Conservation (phyloP, 2,888 invertebrate species). For the Aphrophora alni region DNA sequence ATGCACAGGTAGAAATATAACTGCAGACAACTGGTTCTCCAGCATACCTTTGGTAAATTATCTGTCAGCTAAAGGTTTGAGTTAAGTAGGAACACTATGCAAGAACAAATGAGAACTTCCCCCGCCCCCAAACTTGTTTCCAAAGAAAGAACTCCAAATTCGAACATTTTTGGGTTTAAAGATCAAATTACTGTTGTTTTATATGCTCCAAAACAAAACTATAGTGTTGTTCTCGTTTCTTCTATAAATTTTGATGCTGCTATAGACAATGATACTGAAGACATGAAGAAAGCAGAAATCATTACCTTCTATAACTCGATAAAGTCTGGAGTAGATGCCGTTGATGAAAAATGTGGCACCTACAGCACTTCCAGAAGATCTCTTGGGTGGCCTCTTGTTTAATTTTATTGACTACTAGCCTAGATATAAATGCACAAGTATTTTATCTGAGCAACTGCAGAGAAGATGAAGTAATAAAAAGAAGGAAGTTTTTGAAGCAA, state of each 20-base stretch:
- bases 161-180: constrained; percentile 11
- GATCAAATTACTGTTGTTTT: constrained; percentile 25
- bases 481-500: too few relatives aligned
- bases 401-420: constrained; percentile 23
- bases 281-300: constrained; percentile 10
- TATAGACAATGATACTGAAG: constrained; percentile 19
- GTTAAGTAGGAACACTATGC: too few relatives aligned
- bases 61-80: too few relatives aligned
- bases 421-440: constrained; percentile 13
- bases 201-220: constrained; percentile 28
- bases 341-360: constrained; percentile 34
- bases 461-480: too few relatives aligned
- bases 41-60: too few relatives aligned
- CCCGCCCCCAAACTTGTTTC: too few relatives aligned
- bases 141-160: too few relatives aligned
- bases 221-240: constrained; percentile 28
- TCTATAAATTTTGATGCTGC: constrained; percentile 17
- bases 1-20: too few relatives aligned
- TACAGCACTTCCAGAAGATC: constrained; percentile 27
- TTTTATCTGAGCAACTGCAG: constrained; percentile 10
- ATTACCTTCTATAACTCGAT: constrained; percentile 22
- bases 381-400: constrained; percentile 23
- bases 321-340: constrained; percentile 30
- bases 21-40: too few relatives aligned
- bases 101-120: too few relatives aligned